These are phyloP conservation scores for Smittia aterrima DNA, from an alignment of 2,888 invertebrate species.

Conservation along the genomic window DNA sequence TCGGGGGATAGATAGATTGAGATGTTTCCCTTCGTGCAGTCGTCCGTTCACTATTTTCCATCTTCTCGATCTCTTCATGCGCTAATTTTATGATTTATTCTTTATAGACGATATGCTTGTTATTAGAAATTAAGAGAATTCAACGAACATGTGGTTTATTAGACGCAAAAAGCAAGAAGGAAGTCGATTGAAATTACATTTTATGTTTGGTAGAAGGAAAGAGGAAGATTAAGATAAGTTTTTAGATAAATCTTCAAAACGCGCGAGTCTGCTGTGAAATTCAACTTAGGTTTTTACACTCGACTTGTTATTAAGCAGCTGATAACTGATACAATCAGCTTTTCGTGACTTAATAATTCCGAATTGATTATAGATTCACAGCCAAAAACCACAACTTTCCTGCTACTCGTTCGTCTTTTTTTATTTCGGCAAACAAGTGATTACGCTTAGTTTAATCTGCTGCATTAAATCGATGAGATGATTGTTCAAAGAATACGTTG, in stretches of 20 bases:
- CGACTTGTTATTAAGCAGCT: neutral
- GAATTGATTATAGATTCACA: neutral
- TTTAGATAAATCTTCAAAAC: neutral
- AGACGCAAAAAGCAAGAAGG: neutral
- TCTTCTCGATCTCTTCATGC: slow-evolving; percentile 12
- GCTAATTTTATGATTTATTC: slow-evolving; percentile 38
- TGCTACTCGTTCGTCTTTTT: too few species aligned
- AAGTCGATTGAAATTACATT: slow-evolving; percentile 4
- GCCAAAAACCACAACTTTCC: neutral
- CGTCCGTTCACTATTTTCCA: neutral
- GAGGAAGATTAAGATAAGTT: neutral
- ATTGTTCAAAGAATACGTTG: too few species aligned
- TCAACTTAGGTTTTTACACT: neutral
- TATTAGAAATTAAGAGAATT: neutral
- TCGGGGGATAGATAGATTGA: slow-evolving; percentile 27
- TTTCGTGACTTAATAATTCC: neutral
- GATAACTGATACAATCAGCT: neutral
- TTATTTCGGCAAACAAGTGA: too few species aligned
- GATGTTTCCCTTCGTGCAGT: slow-evolving; percentile 21
- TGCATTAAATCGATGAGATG: too few species aligned
- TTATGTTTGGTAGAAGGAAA: neutral
- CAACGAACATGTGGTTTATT: slow-evolving; percentile 26
- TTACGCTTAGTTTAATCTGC: too few species aligned
- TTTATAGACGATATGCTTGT: slow-evolving; percentile 21
- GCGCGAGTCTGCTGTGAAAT: neutral